These are phyloP conservation scores for Phalanger gymnotis DNA, from an alignment of 2,797 vertebrate genomes.

Conservation along the genomic window DNA sequence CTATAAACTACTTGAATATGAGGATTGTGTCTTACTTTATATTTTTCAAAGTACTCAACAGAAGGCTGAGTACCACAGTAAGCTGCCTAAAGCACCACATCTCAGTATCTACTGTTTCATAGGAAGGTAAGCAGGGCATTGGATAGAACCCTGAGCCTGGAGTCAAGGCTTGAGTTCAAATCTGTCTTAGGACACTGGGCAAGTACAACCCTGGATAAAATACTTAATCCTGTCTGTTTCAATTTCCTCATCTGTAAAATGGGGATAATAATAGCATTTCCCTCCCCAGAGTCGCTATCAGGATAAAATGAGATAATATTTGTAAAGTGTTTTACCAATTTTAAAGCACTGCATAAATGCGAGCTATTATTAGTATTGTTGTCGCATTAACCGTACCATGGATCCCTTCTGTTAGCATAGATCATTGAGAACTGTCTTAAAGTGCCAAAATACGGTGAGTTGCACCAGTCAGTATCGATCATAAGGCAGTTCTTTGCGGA, in stretches of 20 bases:
- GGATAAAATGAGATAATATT: not conserved
- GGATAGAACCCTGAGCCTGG: not conserved
- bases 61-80: not conserved
- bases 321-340: not conserved
- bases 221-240: not conserved
- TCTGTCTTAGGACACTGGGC: not conserved
- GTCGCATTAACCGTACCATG: not conserved
- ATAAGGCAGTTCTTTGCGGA: not conserved
- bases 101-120: not conserved
- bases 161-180: not conserved
- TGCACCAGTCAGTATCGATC: not conserved
- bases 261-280: not conserved
- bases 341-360: not conserved
- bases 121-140: not conserved
- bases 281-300: not conserved
- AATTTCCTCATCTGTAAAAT: not conserved
- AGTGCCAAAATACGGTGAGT: not conserved
- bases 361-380: not conserved
- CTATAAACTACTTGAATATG: not conserved
- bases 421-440: not conserved
- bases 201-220: not conserved
- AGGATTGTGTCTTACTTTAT: not conserved
- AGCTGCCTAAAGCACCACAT: not conserved
- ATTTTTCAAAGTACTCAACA: not conserved
- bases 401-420: not conserved